Conservation (phyloP, 2,797 vertebrate species). For the Gobio occitaniae region DNA sequence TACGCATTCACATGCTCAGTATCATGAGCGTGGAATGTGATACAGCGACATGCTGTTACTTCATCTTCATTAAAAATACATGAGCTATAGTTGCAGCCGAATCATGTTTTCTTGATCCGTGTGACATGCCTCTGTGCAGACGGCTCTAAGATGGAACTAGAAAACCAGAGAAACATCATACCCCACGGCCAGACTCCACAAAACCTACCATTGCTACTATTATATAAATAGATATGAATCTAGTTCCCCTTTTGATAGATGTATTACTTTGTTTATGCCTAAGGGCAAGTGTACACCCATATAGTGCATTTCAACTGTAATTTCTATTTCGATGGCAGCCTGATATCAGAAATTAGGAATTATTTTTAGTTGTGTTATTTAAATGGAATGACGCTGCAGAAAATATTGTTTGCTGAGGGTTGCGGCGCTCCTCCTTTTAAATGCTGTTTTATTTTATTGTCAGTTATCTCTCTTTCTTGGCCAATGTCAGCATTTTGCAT, state of each 20-base stretch:
- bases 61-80: slow-evolving; percentile 49
- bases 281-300: neutral
- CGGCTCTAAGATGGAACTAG: neutral
- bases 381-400: neutral
- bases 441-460: neutral
- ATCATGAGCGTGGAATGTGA: slow-evolving; percentile 41
- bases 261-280: neutral
- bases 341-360: neutral
- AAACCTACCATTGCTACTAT: neutral
- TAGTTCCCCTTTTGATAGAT: neutral
- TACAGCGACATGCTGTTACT: slow-evolving; percentile 35
- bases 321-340: neutral
- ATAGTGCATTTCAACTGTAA: neutral
- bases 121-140: slow-evolving; percentile 5
- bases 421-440: neutral
- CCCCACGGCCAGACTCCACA: neutral
- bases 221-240: neutral
- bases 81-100: slow-evolving; percentile 7
- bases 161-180: neutral
- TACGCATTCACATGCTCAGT: neutral
- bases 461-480: neutral
- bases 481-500: neutral
- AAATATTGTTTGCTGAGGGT: neutral
- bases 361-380: neutral
- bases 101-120: slow-evolving; percentile 13